Evolutionary conservation across 2,888 invertebrate species (phyloP).

Genomic region (Cheilosia scutellata): DNA sequence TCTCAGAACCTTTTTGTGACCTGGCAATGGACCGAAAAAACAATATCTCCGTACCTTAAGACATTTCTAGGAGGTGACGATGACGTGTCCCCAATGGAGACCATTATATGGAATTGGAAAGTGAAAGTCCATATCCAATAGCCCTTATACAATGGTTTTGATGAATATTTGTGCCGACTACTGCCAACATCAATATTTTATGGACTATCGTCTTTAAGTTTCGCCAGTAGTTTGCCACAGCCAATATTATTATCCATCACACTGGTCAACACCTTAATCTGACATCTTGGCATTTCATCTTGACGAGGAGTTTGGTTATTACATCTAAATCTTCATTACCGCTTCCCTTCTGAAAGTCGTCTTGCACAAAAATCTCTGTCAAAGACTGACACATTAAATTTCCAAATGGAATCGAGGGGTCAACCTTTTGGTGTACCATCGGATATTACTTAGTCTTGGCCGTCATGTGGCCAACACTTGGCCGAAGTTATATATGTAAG

Average conservation of each 20-base stretch:
- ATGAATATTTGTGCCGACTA: no score
- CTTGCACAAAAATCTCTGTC: constrained; percentile 53
- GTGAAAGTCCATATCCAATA: no score
- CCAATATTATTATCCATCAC: constrained; percentile 38
- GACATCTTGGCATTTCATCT: constrained; percentile 64
- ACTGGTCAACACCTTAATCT: constrained; percentile 60
- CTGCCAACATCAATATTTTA: no score
- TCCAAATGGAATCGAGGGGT: constrained; percentile 10
- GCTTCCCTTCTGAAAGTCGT: background rate
- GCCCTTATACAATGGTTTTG: no score
- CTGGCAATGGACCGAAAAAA: no score
- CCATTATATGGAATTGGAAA: no score
- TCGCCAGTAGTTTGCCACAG: background rate
- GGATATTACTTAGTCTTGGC: constrained; percentile 72
- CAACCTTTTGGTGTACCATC: constrained; percentile 44
- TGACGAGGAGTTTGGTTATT: constrained; percentile 66
- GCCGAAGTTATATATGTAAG: constrained; percentile 20
- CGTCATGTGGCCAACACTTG: constrained; percentile 76
- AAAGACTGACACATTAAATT: constrained; percentile 62
- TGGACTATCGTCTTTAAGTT: no score
- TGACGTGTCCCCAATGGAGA: no score
- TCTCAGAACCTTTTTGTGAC: no score
- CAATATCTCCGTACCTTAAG: no score
- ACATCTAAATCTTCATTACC: constrained; percentile 11
- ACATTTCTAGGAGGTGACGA: no score